phyloP scores from a whole-genome alignment of 2,113 vertebrate species.

The Caranx melampygus region DNA sequence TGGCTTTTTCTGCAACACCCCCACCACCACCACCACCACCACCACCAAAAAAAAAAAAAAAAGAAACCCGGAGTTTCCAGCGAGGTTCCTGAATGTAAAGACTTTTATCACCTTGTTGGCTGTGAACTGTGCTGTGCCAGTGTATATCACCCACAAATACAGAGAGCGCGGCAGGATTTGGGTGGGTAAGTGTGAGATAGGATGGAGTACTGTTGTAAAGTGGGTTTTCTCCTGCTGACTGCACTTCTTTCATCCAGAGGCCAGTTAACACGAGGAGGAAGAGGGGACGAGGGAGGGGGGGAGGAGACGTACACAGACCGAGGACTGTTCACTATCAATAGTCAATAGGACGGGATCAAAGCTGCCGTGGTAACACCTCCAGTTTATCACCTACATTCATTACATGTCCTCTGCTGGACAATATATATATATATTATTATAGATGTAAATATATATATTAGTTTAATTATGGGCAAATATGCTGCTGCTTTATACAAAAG shows the following conservation, averaged over 20 bases:
- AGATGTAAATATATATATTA: no score
- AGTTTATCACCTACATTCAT: no score
- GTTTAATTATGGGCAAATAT: no score
- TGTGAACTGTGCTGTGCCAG: slow-evolving; percentile 50
- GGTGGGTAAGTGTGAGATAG: slow-evolving; percentile 40
- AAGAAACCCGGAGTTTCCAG: slow-evolving; percentile 36
- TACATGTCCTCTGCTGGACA: no score
- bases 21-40: no score
- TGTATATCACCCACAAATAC: slow-evolving; percentile 47
- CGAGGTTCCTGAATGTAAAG: slow-evolving; percentile 51
- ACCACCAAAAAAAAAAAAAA: no score
- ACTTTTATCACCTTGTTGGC: slow-evolving; percentile 60
- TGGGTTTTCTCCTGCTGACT: slow-evolving; percentile 32
- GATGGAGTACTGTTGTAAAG: slow-evolving; percentile 34
- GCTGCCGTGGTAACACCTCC: neutral
- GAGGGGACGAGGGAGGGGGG: neutral
- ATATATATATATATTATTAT: no score
- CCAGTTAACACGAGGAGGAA: slow-evolving; percentile 23
- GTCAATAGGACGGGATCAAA: neutral
- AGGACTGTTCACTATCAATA: neutral
- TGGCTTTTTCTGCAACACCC: slow-evolving; percentile 62
- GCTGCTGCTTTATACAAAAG: no score
- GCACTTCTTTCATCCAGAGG: slow-evolving; percentile 41
- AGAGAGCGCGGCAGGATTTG: slow-evolving; percentile 61
- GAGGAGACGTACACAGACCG: neutral